Conservation (phyloP, 1,140 invertebrate species). For the Microvelia longipes region DNA sequence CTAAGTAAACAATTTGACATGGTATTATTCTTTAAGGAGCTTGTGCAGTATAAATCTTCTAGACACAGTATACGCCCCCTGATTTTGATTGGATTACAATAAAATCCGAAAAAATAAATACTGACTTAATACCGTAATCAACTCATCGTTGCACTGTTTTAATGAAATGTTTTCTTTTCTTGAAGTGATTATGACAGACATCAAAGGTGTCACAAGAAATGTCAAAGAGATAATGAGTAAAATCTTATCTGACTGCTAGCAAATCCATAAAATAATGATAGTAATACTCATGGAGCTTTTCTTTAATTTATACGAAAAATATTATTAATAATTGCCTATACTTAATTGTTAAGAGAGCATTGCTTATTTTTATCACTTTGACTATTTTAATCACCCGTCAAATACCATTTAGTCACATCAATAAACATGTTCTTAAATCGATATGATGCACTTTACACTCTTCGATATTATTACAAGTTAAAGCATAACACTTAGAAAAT, state of each 20-base stretch:
- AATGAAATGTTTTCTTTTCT: neutral
- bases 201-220: too few relatives aligned
- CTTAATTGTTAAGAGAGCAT: too few relatives aligned
- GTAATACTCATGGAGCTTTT: neutral
- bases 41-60: neutral
- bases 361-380: too few relatives aligned
- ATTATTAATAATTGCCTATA: neutral
- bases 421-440: too few relatives aligned
- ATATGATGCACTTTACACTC: neutral
- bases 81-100: too few relatives aligned
- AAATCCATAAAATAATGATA: neutral
- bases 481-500: neutral
- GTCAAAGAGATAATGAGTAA: too few relatives aligned
- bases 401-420: too few relatives aligned
- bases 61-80: neutral
- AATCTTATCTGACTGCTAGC: neutral
- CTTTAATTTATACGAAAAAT: neutral
- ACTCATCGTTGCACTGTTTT: neutral
- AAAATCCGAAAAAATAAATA: neutral
- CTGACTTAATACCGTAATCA: neutral
- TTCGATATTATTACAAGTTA: neutral
- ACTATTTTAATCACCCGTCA: too few relatives aligned
- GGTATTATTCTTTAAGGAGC: neutral
- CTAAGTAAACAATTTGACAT: conserved; percentile 21
- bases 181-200: neutral